A percentile compares a stretch with the other conserved stretches of the same genome.
Evolutionary conservation across 2,113 vertebrate genomes (phyloP).

Genomic region (Chaenogobius annularis): DNA sequence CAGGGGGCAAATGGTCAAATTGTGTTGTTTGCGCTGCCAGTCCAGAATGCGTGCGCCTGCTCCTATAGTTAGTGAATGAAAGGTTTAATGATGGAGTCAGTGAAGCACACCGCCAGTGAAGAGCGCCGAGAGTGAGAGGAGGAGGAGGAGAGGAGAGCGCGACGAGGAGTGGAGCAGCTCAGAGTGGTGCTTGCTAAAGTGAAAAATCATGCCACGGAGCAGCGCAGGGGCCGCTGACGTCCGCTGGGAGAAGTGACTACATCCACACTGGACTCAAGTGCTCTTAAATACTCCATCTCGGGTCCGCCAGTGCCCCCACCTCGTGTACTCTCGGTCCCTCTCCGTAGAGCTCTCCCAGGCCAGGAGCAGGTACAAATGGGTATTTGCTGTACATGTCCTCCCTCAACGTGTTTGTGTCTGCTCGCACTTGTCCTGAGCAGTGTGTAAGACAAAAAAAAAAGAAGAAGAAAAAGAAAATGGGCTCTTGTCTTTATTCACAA

Average conservation of each 20-base stretch:
- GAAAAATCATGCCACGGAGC: slow-evolving; percentile 90
- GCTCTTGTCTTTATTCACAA: slow-evolving; percentile 79
- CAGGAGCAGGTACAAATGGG: slow-evolving; percentile 88
- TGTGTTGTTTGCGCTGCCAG: slow-evolving; percentile 46
- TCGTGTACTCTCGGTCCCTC: slow-evolving; percentile 8
- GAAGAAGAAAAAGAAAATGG: slow-evolving; percentile 28
- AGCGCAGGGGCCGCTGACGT: slow-evolving; percentile 77
- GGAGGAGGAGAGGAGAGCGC: slow-evolving; percentile 16
- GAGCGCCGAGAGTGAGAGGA: slow-evolving; percentile 3
- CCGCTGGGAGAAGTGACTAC: slow-evolving; percentile 84
- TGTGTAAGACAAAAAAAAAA: slow-evolving; percentile 83
- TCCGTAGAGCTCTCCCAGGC: slow-evolving; percentile 34
- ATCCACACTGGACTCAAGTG: slow-evolving; percentile 83
- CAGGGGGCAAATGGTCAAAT: slow-evolving; percentile 67
- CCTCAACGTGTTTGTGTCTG: slow-evolving; percentile 80
- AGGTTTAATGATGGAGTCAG: slow-evolving; percentile 72
- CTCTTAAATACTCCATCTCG: slow-evolving; percentile 82
- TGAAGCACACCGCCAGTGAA: slow-evolving; percentile 76
- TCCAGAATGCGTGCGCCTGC: slow-evolving; percentile 31
- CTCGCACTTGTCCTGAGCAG: slow-evolving; percentile 78
- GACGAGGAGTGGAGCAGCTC: slow-evolving; percentile 34
- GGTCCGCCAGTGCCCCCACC: slow-evolving; percentile 23
- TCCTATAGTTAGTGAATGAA: slow-evolving; percentile 54
- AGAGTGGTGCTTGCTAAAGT: slow-evolving; percentile 77
- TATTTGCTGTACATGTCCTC: slow-evolving; percentile 90